Base-by-base conservation (phyloP, 2,888 invertebrate genomes). In the Parnassius orleans region DNA sequence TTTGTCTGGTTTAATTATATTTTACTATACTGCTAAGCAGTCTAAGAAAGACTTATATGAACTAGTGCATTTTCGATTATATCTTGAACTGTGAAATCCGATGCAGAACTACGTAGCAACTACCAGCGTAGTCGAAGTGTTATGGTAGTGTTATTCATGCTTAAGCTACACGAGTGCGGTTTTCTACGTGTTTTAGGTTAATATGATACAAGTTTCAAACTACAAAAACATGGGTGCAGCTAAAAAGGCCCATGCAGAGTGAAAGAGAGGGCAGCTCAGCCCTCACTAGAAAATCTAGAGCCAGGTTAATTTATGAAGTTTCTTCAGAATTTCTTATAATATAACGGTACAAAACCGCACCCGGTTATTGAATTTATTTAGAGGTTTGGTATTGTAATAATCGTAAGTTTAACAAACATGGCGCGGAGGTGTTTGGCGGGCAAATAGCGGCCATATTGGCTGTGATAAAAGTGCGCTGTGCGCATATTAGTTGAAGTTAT, bases 381-480 rank as follows among this genome's bases (percentile, higher is more conserved):
- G 60, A 63, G 59, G 60, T 59, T 60, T 63, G 33, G 41, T 63
- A 59, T 58, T 58, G 19, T 50, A 48, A 52, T 52, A 52, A 44
- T 57, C 47, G n/a, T 57, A 50, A 56, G 43, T 55, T 33, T 53
- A 43, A 61, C 24, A 53, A 41, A 33, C 11, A 12, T 33, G n/a
- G 24, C 11, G 11, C 10, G 41, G 50, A 53, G 65, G 58, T 50
- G 53, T 56, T 53, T 57, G 65, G 69, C 63, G 69, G 62, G 81
- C 79, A 62, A 62, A 62, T 47, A 84, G 81, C 77, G 86, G 83
- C 77, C 77, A 73, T 79, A 76, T 83, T 83, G 87, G 87, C 89
- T 90, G 89, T 89, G 89, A 89, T 88, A 86, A 75, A 72, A 58
- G 72, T 69, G 76, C 65, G 69, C 43, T 33, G 52, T 42, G 66